A percentile compares a stretch with the other conserved stretches of the same genome.
These are phyloP conservation scores for Dromas ardeola DNA, from an alignment of 2,113 vertebrate genomes.

Conservation along the genomic window DNA sequence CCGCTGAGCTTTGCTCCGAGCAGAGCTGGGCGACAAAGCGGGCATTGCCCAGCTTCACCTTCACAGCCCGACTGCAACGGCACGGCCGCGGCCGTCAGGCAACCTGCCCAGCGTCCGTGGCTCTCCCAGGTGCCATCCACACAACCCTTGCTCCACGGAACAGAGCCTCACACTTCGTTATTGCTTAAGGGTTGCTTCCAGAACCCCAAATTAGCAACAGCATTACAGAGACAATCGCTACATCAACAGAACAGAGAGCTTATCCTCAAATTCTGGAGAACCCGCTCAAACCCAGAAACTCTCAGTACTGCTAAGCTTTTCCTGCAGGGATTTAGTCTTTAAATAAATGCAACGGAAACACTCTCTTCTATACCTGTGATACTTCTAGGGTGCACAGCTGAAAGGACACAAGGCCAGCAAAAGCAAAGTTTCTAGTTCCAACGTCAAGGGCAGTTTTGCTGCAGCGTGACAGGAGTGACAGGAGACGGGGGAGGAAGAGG, in stretches of 20 bases:
- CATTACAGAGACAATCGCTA: neutral
- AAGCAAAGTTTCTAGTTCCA: neutral
- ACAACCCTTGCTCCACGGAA: neutral
- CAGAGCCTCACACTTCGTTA: neutral
- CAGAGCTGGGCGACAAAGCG: neutral
- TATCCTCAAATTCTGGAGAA: neutral
- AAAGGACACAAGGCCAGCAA: neutral
- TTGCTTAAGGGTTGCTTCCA: neutral
- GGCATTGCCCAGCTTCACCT: neutral
- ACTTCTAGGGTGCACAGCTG: neutral
- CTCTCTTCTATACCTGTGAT: neutral
- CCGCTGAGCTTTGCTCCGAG: neutral
- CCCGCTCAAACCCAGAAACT: neutral
- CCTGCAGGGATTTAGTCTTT: neutral
- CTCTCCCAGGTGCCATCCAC: neutral
- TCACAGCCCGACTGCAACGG: neutral
- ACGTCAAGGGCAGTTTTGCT: neutral
- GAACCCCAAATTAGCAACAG: neutral
- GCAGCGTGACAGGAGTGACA: neutral
- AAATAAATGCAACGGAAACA: neutral
- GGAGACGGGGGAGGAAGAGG: neutral
- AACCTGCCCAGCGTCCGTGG: neutral
- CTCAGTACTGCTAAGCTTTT: neutral
- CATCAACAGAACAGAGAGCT: neutral
- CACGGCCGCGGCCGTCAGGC: fast-evolving